A percentile compares a stretch with the other conserved stretches of the same genome.
phyloP scores from a whole-genome alignment of 1,140 invertebrate genomes.

The Drosophila burlai region DNA sequence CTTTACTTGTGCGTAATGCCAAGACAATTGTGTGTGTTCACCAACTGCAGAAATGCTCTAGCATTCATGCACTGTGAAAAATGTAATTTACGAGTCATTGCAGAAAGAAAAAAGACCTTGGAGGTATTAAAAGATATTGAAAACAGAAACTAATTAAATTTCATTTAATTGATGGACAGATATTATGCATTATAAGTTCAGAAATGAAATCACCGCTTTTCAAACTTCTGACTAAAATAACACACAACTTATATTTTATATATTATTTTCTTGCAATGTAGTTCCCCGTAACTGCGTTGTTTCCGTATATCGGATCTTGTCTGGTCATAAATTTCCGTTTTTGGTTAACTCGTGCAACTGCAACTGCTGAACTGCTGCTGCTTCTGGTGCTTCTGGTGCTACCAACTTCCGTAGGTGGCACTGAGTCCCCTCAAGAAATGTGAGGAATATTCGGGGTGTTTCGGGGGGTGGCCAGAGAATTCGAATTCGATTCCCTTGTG shows the following conservation, averaged over 20 bases:
- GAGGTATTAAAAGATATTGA: too few relatives aligned
- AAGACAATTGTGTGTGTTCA: conserved; percentile 63
- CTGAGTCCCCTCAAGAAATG: neutral
- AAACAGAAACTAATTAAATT: too few relatives aligned
- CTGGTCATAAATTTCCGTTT: conserved; percentile 67
- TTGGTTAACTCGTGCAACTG: conserved; percentile 61
- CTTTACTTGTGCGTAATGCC: conserved; percentile 47
- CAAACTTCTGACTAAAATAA: neutral
- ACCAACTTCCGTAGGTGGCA: conserved; percentile 24
- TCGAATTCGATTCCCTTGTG: conserved; percentile 28
- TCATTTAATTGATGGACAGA: too few relatives aligned
- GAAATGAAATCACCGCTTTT: neutral
- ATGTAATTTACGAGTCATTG: neutral
- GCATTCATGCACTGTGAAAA: conserved; percentile 1
- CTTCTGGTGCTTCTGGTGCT: conserved; percentile 7
- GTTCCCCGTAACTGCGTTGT: conserved; percentile 5
- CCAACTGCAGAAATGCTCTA: conserved; percentile 15
- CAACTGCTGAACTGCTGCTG: conserved; percentile 10
- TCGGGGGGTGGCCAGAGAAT: conserved; percentile 11
- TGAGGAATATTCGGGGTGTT: neutral
- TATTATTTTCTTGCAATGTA: neutral
- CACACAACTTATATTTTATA: neutral
- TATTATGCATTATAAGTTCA: too few relatives aligned
- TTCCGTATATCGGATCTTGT: conserved; percentile 51
- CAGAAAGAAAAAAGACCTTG: too few relatives aligned